Base-by-base conservation (phyloP, 1,140 invertebrate genomes). In the Thrips palmi region DNA sequence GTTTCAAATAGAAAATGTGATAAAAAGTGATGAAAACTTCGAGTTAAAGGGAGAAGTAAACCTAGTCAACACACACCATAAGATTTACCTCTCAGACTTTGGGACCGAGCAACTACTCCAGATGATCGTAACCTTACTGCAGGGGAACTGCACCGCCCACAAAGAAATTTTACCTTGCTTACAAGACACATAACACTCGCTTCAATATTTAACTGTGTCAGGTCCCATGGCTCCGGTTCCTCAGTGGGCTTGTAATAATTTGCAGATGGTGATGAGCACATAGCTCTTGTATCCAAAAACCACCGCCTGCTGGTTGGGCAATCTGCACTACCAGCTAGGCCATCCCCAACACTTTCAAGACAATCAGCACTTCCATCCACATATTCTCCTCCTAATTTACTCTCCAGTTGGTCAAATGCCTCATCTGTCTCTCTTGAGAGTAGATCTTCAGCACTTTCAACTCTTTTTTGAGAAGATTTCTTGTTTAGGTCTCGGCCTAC, bases 171-270 rank as follows among this genome's bases (percentile, higher is more conserved):
- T 0, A 78, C 70, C 56, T 84, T 84, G 39, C 74, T 77, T 2
- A 79, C 75, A 43, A 88, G 58, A 54, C 82, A 86, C 68, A 88
- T 83, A 0, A 87, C 72, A 47, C 80, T 81, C 1, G 84, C 84
- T 58, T 89, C 83, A 20, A 87, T 84, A 49, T 92, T 92, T 11
- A 89, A 52, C 47, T 86, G 74, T 0, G 81, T 87, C 28, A 91
- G 62, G 54, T 89, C 86, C 70, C 81, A 81, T 0, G 84, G 84
- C 53, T 89, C 83, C 1, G 79, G 79, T 50, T 85, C 80, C 49
- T 84, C 79, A 0, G 74, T 78, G 1, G 77, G 76, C 41, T 79
- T 72, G 50, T 82, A 83, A 53, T 81, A 81, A 57, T 81, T 81
- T 0, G 77, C 77, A 15, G 77, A 79, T 0, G 77, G 77, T 5